Percentiles rank a stretch among this genome's conserved stretches.
Evolutionary conservation across 2,113 vertebrate genomes (phyloP).

Genomic region (Nymphicus hollandicus): DNA sequence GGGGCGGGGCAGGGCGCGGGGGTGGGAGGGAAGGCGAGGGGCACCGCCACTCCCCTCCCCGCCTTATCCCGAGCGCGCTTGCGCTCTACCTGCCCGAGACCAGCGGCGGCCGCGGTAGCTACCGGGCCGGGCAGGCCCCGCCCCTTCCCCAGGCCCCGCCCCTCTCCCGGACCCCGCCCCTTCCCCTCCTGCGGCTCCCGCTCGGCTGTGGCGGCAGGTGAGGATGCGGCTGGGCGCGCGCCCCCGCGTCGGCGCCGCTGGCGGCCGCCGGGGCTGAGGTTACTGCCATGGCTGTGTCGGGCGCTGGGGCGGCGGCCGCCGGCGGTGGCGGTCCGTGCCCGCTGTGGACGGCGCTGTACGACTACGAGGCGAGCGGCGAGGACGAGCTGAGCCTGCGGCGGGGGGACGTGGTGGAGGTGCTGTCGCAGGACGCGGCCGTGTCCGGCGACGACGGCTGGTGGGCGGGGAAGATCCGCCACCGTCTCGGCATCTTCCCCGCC

Average conservation of each 20-base stretch:
- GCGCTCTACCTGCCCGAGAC: background rate
- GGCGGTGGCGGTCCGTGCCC: constrained; percentile 26
- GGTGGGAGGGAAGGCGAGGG: background rate
- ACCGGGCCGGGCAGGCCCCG: background rate
- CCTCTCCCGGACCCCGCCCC: background rate
- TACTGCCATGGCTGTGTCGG: constrained; percentile 77
- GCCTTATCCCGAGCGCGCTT: background rate
- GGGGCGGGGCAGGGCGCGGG: too few species aligned
- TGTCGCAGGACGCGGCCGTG: constrained; percentile 91
- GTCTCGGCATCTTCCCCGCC: constrained; percentile 93
- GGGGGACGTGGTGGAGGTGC: constrained; percentile 89
- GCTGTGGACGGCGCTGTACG: constrained; percentile 92
- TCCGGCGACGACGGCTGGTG: constrained; percentile 97
- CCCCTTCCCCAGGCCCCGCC: background rate
- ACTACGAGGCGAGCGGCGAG: constrained; percentile 91
- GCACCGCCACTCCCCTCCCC: background rate
- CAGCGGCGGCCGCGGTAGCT: too few species aligned
- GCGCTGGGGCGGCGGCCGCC: constrained; percentile 65
- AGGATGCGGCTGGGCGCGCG: background rate
- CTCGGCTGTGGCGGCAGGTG: background rate
- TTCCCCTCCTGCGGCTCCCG: background rate
- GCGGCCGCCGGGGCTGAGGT: constrained; percentile 28
- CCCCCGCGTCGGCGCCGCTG: constrained; percentile 40
- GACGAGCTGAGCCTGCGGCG: constrained; percentile 91
- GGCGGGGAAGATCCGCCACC: constrained; percentile 91